These are phyloP conservation scores for Lithophane semibrunnea DNA, from an alignment of 2,888 invertebrate genomes.

Conservation along the genomic window DNA sequence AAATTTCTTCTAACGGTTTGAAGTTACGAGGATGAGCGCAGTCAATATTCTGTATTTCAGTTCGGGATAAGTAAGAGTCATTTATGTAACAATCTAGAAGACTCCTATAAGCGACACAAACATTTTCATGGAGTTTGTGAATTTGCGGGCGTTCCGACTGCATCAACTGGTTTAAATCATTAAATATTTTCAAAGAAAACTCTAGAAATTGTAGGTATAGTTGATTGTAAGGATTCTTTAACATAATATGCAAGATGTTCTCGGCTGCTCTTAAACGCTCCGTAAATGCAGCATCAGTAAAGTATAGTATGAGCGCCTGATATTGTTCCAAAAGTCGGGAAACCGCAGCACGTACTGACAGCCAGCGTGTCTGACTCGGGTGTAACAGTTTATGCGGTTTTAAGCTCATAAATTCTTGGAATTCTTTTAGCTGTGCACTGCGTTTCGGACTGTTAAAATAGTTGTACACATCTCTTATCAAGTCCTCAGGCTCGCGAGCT, in stretches of 20 bases:
- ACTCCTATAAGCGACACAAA: background rate
- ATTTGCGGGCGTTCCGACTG: background rate
- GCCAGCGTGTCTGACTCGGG: background rate
- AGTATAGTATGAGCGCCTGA: background rate
- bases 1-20: too few species aligned
- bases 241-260: background rate
- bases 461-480: too few species aligned
- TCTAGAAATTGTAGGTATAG: too few species aligned
- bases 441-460: background rate
- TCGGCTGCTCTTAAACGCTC: constrained; percentile 3
- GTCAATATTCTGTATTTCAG: background rate
- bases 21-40: too few species aligned
- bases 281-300: constrained; percentile 1
- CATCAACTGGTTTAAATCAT: too few species aligned
- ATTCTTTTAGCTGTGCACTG: background rate
- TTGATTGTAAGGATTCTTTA: background rate
- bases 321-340: background rate
- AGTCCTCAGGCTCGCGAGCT: too few species aligned
- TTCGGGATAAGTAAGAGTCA: background rate
- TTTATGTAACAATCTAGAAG: background rate
- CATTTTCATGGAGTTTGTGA: background rate
- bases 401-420: background rate
- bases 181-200: too few species aligned
- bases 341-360: background rate
- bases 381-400: constrained; percentile 1